Conservation (phyloP, 2,113 vertebrate species). For the Noturus placidus region DNA sequence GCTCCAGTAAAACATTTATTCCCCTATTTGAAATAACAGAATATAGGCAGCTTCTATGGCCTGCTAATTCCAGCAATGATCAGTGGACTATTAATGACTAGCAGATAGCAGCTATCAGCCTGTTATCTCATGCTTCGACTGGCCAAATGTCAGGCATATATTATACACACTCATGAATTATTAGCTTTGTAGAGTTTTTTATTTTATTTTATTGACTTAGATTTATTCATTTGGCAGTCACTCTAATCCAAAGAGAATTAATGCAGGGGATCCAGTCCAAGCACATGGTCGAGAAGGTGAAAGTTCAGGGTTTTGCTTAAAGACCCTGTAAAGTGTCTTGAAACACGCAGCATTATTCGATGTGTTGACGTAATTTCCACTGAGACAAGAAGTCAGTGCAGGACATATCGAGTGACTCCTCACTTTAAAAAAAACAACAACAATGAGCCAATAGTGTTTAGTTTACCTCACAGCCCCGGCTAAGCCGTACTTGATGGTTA, state of each 20-base stretch:
- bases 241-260: background rate
- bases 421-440: too few relatives aligned
- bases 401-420: too few relatives aligned
- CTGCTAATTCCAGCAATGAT: conserved; percentile 75
- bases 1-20: conserved; percentile 71
- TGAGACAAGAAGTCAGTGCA: too few relatives aligned
- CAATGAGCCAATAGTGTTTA: too few relatives aligned
- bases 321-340: too few relatives aligned
- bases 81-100: conserved; percentile 55
- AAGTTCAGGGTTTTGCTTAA: background rate
- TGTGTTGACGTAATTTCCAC: too few relatives aligned
- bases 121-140: conserved; percentile 70
- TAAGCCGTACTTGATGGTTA: too few relatives aligned
- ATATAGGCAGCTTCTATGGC: conserved; percentile 69
- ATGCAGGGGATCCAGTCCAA: background rate
- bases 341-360: too few relatives aligned
- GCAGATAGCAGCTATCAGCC: conserved; percentile 53
- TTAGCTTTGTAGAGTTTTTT: background rate
- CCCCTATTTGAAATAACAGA: conserved; percentile 67
- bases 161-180: background rate
- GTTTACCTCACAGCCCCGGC: too few relatives aligned
- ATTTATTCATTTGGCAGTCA: background rate
- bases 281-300: background rate
- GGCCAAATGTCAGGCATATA: conserved; percentile 17
- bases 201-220: background rate